These are phyloP conservation scores for Pseudonaja textilis DNA, from an alignment of 2,113 vertebrate genomes.

Conservation along the genomic window DNA sequence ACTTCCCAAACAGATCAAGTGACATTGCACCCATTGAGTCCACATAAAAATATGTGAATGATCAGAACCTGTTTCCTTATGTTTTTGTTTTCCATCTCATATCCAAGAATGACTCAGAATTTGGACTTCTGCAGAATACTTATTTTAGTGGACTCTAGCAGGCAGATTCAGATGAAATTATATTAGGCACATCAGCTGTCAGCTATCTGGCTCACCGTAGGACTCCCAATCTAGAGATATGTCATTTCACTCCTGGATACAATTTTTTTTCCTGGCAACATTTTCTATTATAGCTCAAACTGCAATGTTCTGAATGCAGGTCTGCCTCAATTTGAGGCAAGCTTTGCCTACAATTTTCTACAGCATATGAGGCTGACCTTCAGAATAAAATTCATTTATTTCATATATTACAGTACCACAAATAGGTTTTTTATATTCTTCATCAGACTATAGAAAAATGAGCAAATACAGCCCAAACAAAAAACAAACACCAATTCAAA, in stretches of 20 bases:
- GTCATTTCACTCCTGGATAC: not conserved
- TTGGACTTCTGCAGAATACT: not conserved
- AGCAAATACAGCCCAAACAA: not conserved
- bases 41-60: not conserved
- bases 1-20: not conserved
- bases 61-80: not conserved
- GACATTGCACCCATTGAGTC: not conserved
- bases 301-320: no score
- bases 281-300: not conserved
- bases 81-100: not conserved
- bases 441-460: not conserved
- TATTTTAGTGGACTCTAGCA: not conserved
- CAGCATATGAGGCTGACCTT: not conserved
- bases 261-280: not conserved
- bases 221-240: not conserved
- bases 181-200: not conserved
- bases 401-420: not conserved
- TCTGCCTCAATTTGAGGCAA: not conserved
- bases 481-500: not conserved
- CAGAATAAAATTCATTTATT: not conserved
- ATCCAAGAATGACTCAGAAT: not conserved
- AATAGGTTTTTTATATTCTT: not conserved
- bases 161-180: not conserved
- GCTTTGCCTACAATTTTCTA: not conserved
- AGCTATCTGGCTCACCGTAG: not conserved